Evolutionary conservation across 1,140 invertebrate genomes (phyloP).

Genomic region (Eumaeus atala): DNA sequence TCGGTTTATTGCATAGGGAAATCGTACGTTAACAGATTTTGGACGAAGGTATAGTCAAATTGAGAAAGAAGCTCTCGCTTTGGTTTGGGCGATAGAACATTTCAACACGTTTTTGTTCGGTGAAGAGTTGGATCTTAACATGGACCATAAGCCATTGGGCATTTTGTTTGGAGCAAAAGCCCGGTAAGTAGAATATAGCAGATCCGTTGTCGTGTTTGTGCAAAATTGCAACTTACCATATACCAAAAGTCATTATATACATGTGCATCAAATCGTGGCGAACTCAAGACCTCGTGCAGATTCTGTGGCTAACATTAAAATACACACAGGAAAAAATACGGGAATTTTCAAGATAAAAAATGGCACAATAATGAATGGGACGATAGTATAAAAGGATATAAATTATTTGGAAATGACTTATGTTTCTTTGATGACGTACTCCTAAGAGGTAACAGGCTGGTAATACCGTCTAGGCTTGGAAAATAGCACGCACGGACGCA

Average conservation of each 20-base stretch:
- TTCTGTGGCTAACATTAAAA: not conserved
- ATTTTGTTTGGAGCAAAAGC: slow-evolving; percentile 20
- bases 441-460: slow-evolving; percentile 17
- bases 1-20: not conserved
- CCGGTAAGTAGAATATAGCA: slow-evolving; percentile 28
- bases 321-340: not conserved
- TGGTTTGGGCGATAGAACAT: no score
- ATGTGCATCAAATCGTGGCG: slow-evolving; percentile 12
- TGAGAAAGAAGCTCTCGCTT: no score
- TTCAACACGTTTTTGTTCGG: slow-evolving; percentile 28
- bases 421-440: slow-evolving; percentile 20
- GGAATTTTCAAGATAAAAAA: not conserved
- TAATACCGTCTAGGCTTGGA: slow-evolving; percentile 17
- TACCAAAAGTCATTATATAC: no score
- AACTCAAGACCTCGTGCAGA: not conserved
- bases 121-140: slow-evolving; percentile 25
- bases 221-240: not conserved
- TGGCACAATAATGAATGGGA: not conserved
- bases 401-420: slow-evolving; percentile 5
- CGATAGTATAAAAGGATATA: not conserved
- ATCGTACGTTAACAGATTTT: no score
- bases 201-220: slow-evolving; percentile 26
- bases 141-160: slow-evolving; percentile 27
- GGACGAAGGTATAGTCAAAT: no score
- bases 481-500: slow-evolving; percentile 4